These are phyloP conservation scores for Suricata suricatta DNA, from an alignment of 2,113 vertebrate species.

Conservation along the genomic window DNA sequence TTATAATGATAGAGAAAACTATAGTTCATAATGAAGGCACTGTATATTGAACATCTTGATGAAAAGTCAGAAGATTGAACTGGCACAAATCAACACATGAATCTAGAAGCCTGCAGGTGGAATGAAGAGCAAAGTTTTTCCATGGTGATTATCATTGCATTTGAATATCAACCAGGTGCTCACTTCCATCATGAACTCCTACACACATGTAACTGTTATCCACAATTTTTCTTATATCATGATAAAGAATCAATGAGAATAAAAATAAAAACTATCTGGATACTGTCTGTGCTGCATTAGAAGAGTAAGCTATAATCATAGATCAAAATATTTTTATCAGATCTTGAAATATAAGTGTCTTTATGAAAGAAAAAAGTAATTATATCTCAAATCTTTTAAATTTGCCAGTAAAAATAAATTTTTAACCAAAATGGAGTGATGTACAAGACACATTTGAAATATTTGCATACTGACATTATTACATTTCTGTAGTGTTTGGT, in stretches of 20 bases:
- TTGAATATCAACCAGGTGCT: slow-evolving; percentile 77
- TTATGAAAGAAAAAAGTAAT: neutral
- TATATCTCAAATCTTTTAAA: neutral
- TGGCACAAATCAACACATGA: slow-evolving; percentile 81
- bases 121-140: slow-evolving; percentile 70
- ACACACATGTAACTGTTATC: neutral
- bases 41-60: slow-evolving; percentile 81
- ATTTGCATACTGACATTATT: neutral
- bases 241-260: neutral
- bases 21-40: slow-evolving; percentile 80
- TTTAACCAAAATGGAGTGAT: neutral
- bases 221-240: neutral
- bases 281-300: neutral
- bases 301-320: neutral
- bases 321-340: neutral
- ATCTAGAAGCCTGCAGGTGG: slow-evolving; percentile 79
- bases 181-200: slow-evolving; percentile 50
- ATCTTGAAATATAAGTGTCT: neutral
- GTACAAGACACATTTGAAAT: neutral
- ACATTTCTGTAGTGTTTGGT: neutral
- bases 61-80: slow-evolving; percentile 82
- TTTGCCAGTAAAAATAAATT: neutral
- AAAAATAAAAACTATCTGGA: neutral
- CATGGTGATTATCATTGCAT: slow-evolving; percentile 72
- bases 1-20: slow-evolving; percentile 82